A percentile compares a stretch with the other conserved stretches of the same genome.
Evolutionary conservation across 2,888 invertebrate genomes (phyloP).

Genomic region (Podotricha telesiphe): DNA sequence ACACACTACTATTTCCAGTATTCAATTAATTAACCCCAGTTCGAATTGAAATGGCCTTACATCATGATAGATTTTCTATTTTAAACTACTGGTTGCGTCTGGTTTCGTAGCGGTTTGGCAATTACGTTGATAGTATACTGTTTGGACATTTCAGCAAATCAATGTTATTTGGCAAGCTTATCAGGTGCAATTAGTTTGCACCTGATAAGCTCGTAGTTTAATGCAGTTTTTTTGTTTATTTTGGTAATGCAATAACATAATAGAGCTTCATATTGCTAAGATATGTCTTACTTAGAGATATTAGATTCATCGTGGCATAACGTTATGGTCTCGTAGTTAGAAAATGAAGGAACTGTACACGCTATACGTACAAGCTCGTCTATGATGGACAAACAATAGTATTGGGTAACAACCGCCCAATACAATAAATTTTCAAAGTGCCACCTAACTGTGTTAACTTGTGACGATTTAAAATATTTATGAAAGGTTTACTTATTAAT

Average conservation of each 20-base stretch:
- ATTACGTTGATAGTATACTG: constrained; percentile 21
- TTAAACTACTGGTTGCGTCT: constrained; percentile 13
- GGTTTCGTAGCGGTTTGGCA: constrained; percentile 21
- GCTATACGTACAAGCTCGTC: too few species aligned
- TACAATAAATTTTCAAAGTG: too few species aligned
- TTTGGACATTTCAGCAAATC: constrained; percentile 7
- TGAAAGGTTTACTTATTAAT: neutral
- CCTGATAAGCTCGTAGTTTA: too few species aligned
- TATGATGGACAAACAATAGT: too few species aligned
- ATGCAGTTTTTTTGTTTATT: neutral
- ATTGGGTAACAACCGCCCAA: too few species aligned
- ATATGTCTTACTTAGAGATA: neutral
- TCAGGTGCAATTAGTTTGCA: constrained; percentile 12
- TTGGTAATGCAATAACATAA: neutral
- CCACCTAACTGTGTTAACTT: too few species aligned
- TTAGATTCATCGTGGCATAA: too few species aligned
- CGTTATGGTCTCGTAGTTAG: too few species aligned
- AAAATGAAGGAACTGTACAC: too few species aligned
- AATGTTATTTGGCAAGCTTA: constrained; percentile 13
- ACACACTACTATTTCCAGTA: neutral
- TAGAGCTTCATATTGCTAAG: neutral
- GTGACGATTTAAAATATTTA: neutral
- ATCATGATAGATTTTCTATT: neutral
- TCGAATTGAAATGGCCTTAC: neutral
- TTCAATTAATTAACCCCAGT: neutral